A percentile compares a stretch with the other conserved stretches of the same genome.
Evolutionary conservation across 2,888 invertebrate genomes (phyloP).

Genomic region (Drosophila pullipes): DNA sequence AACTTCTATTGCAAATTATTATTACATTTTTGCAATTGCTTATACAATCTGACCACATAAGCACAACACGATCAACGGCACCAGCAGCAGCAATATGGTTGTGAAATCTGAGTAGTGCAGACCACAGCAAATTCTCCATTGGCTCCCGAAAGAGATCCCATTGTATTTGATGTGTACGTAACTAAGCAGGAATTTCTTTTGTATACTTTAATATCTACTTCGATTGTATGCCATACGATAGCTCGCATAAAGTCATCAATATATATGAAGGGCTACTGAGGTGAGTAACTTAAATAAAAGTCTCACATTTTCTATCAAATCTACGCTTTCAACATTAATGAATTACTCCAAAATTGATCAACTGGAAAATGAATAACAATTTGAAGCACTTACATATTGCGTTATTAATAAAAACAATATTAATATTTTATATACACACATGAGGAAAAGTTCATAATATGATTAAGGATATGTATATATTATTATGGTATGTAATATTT

Average conservation of each 20-base stretch:
- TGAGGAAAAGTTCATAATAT: background rate
- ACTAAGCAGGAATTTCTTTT: background rate
- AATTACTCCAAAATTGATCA: no score
- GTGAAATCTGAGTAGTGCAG: background rate
- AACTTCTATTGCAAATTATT: background rate
- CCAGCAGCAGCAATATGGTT: background rate
- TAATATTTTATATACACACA: background rate
- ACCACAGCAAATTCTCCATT: slow-evolving; percentile 13
- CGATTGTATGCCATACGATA: background rate
- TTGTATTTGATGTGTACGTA: background rate
- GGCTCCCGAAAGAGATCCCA: slow-evolving; percentile 7
- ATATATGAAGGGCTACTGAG: background rate
- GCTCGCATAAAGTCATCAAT: background rate
- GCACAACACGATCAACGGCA: background rate
- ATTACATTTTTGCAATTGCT: background rate
- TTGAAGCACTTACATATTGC: background rate
- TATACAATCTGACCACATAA: no score
- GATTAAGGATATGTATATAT: background rate
- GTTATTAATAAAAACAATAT: background rate
- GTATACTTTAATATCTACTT: background rate
- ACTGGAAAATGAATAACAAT: no score
- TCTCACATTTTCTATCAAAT: background rate
- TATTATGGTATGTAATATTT: no score
- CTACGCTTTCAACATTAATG: background rate
- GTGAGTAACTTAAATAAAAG: background rate